Base-by-base conservation (phyloP, 2,888 invertebrate species). In the Himalopsyche tibetana region DNA sequence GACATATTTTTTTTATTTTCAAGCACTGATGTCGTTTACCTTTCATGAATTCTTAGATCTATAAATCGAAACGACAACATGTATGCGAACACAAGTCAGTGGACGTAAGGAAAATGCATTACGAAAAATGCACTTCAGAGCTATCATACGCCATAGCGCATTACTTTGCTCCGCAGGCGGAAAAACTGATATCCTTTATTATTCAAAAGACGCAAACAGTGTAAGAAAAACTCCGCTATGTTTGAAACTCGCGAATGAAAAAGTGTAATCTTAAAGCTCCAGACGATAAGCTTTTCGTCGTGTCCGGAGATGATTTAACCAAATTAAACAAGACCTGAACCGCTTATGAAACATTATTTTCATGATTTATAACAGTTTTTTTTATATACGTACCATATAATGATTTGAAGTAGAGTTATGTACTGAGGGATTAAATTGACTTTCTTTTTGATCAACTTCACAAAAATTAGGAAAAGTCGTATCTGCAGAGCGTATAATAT, bases 181-280 rank as follows among this genome's bases (percentile, higher is more conserved):
- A 74, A 74, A 74, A 36, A 74, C 12, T 36, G 74, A 36, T 74
- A 38, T 74, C 74, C 9, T 74, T 28, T 74, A 74, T 74, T 74
- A 74, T 74, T 74, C 36, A 74, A 63, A 38, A 74, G 36, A 36
- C 5, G 74, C 36, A 28, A 74, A 74, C 74, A 74, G 0, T 74
- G 74, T 15, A 36, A 74, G 36, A 36, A 15, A 69, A 12, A 38
- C 74, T 19, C 12, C 5, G 0, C 28, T 63, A 4, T 63, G 19
- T 11, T 2, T 0, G 63, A 4, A 51, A 15, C 51, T 2, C 51
- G 51, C 51, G 5, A 51, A 51, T 51, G 51, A 51, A 51, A 51
- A 6, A 51, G 8, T 8, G 2, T 9, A 51, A 51, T 4, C 51
- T 28, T 28, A 9, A 63, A 63, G 63, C 63, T 63, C 63, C 28